Evolutionary conservation across 1,140 invertebrate species (phyloP).

Genomic region (Monomorium pharaonis): DNA sequence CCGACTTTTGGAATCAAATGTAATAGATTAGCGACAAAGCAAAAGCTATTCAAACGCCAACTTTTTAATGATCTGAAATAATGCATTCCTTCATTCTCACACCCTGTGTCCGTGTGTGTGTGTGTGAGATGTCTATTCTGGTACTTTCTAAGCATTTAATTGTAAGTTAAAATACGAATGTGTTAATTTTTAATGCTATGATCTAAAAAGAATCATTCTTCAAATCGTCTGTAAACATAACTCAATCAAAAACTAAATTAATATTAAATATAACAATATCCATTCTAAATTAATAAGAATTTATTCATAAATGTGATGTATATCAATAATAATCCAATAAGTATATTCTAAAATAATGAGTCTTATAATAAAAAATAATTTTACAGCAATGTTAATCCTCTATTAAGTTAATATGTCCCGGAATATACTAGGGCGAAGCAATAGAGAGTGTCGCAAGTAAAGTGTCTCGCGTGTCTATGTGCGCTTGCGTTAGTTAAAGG

Average conservation of each 20-base stretch:
- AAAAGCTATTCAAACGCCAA: neutral
- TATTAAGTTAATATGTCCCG: neutral
- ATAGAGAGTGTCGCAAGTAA: constrained; percentile 24
- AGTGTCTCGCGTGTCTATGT: constrained; percentile 28
- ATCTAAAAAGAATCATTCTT: neutral
- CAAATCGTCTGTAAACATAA: neutral
- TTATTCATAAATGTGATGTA: neutral
- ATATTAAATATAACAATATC: neutral
- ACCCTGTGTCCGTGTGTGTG: no score
- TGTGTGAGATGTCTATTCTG: no score
- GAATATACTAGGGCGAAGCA: constrained; percentile 19
- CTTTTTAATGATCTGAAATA: neutral
- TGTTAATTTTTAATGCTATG: neutral
- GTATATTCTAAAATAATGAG: neutral
- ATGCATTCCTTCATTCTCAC: neutral
- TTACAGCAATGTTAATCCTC: neutral
- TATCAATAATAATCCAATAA: neutral
- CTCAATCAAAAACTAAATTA: neutral
- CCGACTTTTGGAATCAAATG: neutral
- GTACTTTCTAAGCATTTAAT: neutral
- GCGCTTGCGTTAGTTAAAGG: constrained; percentile 39
- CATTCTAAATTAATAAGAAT: neutral
- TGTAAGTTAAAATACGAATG: neutral
- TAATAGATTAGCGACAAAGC: neutral
- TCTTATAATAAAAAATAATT: neutral